These are phyloP conservation scores for Hydropsyche tenuis DNA, from an alignment of 1,140 invertebrate species.

Conservation along the genomic window DNA sequence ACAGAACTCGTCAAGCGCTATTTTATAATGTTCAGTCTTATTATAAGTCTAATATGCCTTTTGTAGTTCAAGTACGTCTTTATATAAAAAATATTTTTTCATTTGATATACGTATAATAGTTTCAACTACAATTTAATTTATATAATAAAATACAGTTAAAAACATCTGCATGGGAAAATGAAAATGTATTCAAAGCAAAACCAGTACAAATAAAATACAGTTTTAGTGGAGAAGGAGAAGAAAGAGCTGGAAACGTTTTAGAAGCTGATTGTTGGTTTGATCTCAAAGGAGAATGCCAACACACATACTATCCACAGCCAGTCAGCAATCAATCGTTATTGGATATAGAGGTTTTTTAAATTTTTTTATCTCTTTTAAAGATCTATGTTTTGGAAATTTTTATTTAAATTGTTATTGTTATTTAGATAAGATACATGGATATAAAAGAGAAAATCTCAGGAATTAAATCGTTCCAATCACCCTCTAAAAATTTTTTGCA, in stretches of 20 bases:
- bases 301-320: constrained; percentile 39
- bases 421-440: constrained; percentile 64
- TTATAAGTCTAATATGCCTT: constrained; percentile 88
- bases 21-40: constrained; percentile 81
- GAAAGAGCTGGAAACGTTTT: constrained; percentile 8
- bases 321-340: constrained; percentile 26
- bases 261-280: constrained; percentile 31
- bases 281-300: constrained; percentile 21
- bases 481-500: constrained; percentile 79
- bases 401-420: no score
- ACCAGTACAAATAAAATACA: constrained; percentile 24
- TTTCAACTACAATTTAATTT: neutral
- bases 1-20: constrained; percentile 83
- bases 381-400: neutral
- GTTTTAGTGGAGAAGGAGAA: constrained; percentile 37
- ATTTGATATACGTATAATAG: neutral
- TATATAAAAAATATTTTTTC: constrained; percentile 40
- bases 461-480: constrained; percentile 76
- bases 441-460: constrained; percentile 79
- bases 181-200: constrained; percentile 3
- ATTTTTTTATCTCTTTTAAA: constrained; percentile 19
- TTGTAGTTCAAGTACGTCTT: constrained; percentile 74
- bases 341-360: constrained; percentile 42
- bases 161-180: constrained; percentile 40
- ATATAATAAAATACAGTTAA: constrained; percentile 29